A percentile compares a stretch with the other conserved stretches of the same genome.
These are phyloP conservation scores for Notamacropus eugenii DNA, from an alignment of 2,797 vertebrate genomes.

Conservation along the genomic window DNA sequence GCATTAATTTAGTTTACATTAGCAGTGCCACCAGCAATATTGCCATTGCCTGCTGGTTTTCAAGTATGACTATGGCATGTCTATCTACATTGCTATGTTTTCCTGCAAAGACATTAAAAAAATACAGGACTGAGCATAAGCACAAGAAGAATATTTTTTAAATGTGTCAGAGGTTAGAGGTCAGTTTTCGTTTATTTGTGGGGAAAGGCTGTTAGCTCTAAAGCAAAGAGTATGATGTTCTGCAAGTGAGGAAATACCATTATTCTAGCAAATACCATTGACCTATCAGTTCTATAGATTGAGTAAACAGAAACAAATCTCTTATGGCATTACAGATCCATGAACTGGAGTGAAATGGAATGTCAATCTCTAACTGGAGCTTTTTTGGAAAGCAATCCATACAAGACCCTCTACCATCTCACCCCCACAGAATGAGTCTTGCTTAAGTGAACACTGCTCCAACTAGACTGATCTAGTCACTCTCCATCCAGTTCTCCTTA, in stretches of 20 bases:
- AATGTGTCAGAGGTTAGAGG: not conserved
- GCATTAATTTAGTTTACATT: not conserved
- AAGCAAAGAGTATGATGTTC: not conserved
- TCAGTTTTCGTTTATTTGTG: not conserved
- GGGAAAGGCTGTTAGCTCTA: not conserved
- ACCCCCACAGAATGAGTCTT: not conserved
- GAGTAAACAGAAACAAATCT: constrained; percentile 30
- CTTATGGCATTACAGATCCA: not conserved
- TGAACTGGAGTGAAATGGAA: not conserved
- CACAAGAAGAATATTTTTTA: not conserved
- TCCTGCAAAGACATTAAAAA: not conserved
- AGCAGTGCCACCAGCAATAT: not conserved
- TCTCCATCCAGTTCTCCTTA: not conserved
- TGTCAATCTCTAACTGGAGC: not conserved
- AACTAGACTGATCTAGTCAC: not conserved
- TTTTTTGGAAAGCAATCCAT: constrained; percentile 1
- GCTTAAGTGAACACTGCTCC: not conserved
- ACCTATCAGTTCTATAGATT: constrained; percentile 22
- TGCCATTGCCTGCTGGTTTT: not conserved
- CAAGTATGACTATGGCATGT: not conserved
- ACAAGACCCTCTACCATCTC: not conserved
- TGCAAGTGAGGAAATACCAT: not conserved
- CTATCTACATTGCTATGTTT: not conserved
- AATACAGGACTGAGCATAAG: not conserved
- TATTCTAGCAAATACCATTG: constrained; percentile 9